phyloP scores from a whole-genome alignment of 2,797 vertebrate genomes.

The Pitangus sulphuratus region DNA sequence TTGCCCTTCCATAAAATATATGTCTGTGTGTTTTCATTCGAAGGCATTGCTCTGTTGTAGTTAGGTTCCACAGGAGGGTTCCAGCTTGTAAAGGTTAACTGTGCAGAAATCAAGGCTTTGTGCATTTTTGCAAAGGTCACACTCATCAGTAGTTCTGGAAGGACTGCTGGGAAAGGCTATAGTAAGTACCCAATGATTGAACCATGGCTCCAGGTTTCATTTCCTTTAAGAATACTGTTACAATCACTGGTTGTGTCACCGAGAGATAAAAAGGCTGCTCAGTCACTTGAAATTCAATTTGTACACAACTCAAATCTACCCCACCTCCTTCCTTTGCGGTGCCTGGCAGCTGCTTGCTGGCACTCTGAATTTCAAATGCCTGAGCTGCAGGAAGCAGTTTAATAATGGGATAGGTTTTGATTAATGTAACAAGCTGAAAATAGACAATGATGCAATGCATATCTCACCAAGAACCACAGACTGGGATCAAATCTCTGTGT shows the following conservation, averaged over 20 bases:
- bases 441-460: conserved; percentile 76
- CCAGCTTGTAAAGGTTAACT: conserved; percentile 79
- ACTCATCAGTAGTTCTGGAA: conserved; percentile 77
- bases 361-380: conserved; percentile 76
- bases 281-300: conserved; percentile 82
- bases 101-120: conserved; percentile 80
- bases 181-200: conserved; percentile 72
- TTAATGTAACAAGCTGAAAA: conserved; percentile 79
- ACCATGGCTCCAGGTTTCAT: conserved; percentile 69
- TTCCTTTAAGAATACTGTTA: conserved; percentile 74
- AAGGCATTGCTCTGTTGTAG: conserved; percentile 52
- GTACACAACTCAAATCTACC: conserved; percentile 68
- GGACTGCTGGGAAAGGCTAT: conserved; percentile 72
- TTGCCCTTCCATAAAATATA: neutral
- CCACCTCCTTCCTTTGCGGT: conserved; percentile 68
- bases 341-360: conserved; percentile 72
- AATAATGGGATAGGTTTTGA: conserved; percentile 79
- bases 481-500: conserved; percentile 36
- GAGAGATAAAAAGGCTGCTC: conserved; percentile 79
- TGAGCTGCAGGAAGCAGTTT: conserved; percentile 75
- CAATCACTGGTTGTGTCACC: conserved; percentile 72
- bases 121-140: conserved; percentile 80
- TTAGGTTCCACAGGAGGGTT: conserved; percentile 74
- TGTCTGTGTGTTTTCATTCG: conserved; percentile 31
- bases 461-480: conserved; percentile 66